A percentile compares a stretch with the other conserved stretches of the same genome.
Evolutionary conservation across 2,113 vertebrate species (phyloP).

Genomic region (Macheiramphus alcinus): DNA sequence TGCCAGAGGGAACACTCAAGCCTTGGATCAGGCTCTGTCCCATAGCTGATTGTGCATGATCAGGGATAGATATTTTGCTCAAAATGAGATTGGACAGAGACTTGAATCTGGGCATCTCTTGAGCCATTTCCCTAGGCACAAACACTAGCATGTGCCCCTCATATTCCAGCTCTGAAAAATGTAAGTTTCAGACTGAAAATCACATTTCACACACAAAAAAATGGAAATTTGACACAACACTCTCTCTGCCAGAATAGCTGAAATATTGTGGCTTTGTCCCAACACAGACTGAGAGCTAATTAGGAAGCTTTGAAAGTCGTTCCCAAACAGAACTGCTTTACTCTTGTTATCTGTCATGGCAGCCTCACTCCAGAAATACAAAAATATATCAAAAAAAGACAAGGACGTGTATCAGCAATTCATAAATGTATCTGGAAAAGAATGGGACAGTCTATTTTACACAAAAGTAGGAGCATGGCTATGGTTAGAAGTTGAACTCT

Average conservation of each 20-base stretch:
- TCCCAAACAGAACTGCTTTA: slow-evolving; percentile 11
- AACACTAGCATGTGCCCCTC: neutral
- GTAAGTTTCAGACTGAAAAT: slow-evolving; percentile 14
- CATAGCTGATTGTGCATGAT: neutral
- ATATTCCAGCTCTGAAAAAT: slow-evolving; percentile 11
- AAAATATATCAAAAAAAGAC: neutral
- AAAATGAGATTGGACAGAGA: neutral
- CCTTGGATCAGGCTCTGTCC: neutral
- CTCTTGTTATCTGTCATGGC: neutral
- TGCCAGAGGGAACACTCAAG: neutral
- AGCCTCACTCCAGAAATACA: neutral
- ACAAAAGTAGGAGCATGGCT: neutral
- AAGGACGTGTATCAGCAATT: neutral
- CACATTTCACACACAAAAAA: slow-evolving; percentile 17
- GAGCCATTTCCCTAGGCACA: neutral
- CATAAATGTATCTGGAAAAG: neutral
- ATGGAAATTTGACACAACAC: slow-evolving; percentile 35
- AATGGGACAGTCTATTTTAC: neutral
- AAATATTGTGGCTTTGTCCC: slow-evolving; percentile 52
- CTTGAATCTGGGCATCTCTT: neutral
- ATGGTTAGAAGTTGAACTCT: neutral
- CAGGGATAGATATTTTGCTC: neutral
- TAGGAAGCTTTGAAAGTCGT: neutral
- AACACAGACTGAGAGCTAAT: slow-evolving; percentile 25
- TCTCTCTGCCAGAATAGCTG: slow-evolving; percentile 8